A percentile compares a stretch with the other conserved stretches of the same genome.
Conservation (phyloP, 2,113 vertebrate species). For the Paracanthobrama guichenoti region DNA sequence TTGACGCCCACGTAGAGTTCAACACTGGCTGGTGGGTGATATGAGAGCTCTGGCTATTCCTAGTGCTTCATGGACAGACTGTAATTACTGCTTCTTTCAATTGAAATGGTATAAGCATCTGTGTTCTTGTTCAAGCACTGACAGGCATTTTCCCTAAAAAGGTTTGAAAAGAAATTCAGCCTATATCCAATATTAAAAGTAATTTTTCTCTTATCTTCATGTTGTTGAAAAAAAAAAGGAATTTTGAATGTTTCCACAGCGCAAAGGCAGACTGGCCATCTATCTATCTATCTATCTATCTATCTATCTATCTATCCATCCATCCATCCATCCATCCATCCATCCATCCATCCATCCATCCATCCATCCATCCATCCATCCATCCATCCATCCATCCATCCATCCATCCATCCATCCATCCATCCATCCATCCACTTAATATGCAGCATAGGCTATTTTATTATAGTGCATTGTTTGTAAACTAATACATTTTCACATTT, state of each 20-base stretch:
- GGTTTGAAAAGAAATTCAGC: not conserved
- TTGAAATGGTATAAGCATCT: not conserved
- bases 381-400: no score
- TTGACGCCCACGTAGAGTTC: conserved; percentile 97
- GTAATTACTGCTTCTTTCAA: conserved; percentile 11
- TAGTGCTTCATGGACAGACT: conserved; percentile 1
- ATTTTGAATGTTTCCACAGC: no score
- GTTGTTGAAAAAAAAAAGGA: not conserved
- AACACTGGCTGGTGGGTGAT: conserved; percentile 88
- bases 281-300: no score
- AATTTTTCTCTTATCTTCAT: not conserved
- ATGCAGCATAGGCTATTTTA: not conserved
- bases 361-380: no score
- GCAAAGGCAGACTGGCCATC: no score
- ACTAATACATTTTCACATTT: not conserved
- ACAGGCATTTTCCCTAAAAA: not conserved
- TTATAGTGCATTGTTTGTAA: not conserved
- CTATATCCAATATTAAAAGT: not conserved
- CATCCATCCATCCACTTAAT: no score
- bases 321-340: no score
- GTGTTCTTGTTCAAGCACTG: not conserved
- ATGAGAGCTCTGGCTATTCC: not conserved
- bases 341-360: no score
- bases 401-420: no score
- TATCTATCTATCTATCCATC: no score